These are phyloP conservation scores for Serripes groenlandicus DNA, from an alignment of 2,888 invertebrate genomes.

Conservation along the genomic window DNA sequence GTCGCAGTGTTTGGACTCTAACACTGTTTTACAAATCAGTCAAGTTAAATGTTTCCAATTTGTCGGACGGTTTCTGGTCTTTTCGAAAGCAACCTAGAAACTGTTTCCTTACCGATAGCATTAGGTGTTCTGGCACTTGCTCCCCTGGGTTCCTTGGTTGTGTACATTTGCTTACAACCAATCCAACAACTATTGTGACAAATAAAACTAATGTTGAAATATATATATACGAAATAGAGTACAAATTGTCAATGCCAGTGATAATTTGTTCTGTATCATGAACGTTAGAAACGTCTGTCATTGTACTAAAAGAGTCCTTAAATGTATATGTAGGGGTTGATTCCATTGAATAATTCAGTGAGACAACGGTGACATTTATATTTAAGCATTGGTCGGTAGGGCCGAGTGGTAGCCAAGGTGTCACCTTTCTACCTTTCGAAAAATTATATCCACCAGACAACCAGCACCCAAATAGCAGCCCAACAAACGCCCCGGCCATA, in stretches of 20 bases:
- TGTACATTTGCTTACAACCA: conserved; percentile 31
- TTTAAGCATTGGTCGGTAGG: conserved; percentile 67
- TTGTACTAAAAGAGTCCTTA: no score
- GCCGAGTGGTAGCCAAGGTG: conserved; percentile 68
- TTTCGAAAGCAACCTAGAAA: conserved; percentile 6
- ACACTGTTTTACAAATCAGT: no score
- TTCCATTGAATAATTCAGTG: not conserved
- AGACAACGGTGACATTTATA: conserved; percentile 28
- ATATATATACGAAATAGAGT: conserved; percentile 54
- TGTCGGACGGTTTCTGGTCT: no score
- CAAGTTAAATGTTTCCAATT: no score
- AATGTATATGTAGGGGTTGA: not conserved
- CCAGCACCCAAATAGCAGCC: conserved; percentile 61
- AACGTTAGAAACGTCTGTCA: not conserved
- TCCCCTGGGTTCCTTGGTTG: conserved; percentile 2
- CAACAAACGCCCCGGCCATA: conserved; percentile 59
- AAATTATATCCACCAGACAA: conserved; percentile 68
- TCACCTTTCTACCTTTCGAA: conserved; percentile 52
- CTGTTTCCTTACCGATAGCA: not conserved
- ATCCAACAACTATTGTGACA: conserved; percentile 25
- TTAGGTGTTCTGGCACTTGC: not conserved
- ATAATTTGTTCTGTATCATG: not conserved
- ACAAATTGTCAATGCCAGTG: conserved; percentile 32
- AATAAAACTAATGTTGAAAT: conserved; percentile 28
- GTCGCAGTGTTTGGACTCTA: no score